A percentile compares a stretch with the other conserved stretches of the same genome.
Conservation (phyloP, 2,888 invertebrate genomes). For the Volucella bombylans region DNA sequence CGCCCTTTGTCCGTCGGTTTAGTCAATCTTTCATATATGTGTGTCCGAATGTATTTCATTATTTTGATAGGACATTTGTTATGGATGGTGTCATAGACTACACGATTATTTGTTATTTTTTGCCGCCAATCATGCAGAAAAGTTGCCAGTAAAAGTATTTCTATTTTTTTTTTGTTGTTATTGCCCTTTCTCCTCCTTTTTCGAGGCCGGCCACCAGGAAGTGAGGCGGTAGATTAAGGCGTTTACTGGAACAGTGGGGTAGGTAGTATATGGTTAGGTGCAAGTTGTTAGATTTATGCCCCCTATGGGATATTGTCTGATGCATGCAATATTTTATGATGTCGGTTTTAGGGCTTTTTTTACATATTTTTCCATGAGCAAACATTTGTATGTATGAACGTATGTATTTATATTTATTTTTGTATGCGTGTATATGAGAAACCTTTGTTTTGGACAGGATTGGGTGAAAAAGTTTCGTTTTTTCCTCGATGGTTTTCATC, state of each 20-base stretch:
- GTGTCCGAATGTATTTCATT: slow-evolving; percentile 36
- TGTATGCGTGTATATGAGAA: no score
- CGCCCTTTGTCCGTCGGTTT: no score
- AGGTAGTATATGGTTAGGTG: slow-evolving; percentile 54
- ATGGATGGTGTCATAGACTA: slow-evolving; percentile 42
- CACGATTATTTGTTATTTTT: slow-evolving; percentile 55
- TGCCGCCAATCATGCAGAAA: slow-evolving; percentile 62
- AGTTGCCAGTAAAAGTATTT: slow-evolving; percentile 27
- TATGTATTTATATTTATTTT: no score
- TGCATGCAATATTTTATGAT: slow-evolving; percentile 69
- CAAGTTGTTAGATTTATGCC: slow-evolving; percentile 66
- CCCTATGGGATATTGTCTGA: slow-evolving; percentile 62
- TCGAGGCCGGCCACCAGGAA: not conserved
- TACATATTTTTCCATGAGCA: not conserved
- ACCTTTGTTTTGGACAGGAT: slow-evolving; percentile 30
- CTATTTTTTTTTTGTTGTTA: slow-evolving; percentile 11
- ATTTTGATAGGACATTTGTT: slow-evolving; percentile 55
- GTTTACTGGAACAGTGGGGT: slow-evolving; percentile 6
- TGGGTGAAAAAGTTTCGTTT: no score
- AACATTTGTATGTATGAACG: no score
- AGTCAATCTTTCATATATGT: no score
- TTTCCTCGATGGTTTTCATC: slow-evolving; percentile 41
- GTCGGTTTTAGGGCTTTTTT: slow-evolving; percentile 34
- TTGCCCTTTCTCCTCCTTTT: not conserved
- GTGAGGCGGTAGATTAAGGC: not conserved